These are phyloP conservation scores for Zeuzera pyrina DNA, from an alignment of 2,888 invertebrate species.

Conservation along the genomic window DNA sequence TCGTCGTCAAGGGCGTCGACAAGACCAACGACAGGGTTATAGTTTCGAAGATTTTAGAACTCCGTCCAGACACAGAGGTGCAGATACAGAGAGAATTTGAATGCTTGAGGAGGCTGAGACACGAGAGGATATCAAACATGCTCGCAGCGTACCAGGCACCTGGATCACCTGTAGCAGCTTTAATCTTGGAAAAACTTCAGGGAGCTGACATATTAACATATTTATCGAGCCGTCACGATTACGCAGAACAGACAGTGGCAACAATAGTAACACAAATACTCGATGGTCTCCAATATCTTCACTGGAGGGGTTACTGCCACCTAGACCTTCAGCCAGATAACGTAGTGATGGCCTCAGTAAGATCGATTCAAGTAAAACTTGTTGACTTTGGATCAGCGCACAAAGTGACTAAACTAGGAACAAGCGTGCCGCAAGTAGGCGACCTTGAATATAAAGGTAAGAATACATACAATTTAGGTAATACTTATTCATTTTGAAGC, in stretches of 20 bases:
- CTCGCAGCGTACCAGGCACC: constrained; percentile 81
- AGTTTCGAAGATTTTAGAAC: constrained; percentile 87
- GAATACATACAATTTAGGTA: too few species aligned
- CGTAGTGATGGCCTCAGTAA: constrained; percentile 90
- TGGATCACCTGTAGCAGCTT: constrained; percentile 78
- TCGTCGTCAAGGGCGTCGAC: constrained; percentile 85
- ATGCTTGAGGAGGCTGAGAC: constrained; percentile 83
- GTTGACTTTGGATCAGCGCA: constrained; percentile 94
- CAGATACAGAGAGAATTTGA: constrained; percentile 87
- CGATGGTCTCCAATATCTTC: constrained; percentile 94
- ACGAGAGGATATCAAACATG: constrained; percentile 88
- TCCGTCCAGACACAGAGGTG: constrained; percentile 76
- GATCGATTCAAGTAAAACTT: constrained; percentile 89
- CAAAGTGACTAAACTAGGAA: constrained; percentile 84
- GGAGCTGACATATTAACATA: constrained; percentile 94
- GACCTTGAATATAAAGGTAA: constrained; percentile 83
- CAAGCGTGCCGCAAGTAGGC: constrained; percentile 78
- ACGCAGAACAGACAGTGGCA: constrained; percentile 93
- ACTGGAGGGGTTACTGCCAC: constrained; percentile 93
- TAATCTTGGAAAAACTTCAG: constrained; percentile 87
- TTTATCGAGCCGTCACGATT: constrained; percentile 89
- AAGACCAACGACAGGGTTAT: constrained; percentile 82
- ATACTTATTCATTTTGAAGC: too few species aligned
- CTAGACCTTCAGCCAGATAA: constrained; percentile 96
- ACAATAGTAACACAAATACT: constrained; percentile 88